Percentiles rank a stretch among this genome's conserved stretches.
Evolutionary conservation across 2,888 invertebrate species (phyloP).

Genomic region (Platynereis dumerilii): DNA sequence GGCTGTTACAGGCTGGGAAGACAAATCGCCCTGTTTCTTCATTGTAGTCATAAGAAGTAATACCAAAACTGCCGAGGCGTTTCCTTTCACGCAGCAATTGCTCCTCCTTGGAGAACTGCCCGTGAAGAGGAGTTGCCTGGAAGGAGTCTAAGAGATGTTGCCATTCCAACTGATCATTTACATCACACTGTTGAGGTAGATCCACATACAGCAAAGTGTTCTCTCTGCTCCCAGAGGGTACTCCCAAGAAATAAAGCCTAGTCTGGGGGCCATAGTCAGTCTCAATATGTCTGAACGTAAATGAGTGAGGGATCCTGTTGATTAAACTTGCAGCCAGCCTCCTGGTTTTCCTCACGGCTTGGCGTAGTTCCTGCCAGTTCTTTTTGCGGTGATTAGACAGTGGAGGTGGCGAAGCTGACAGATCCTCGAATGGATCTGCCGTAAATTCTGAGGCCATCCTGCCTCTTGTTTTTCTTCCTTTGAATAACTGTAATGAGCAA

Average conservation of each 20-base stretch:
- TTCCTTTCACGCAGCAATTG: slow-evolving; percentile 90
- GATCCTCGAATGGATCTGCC: slow-evolving; percentile 40
- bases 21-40: slow-evolving; percentile 82
- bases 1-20: slow-evolving; percentile 86
- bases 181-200: slow-evolving; percentile 64
- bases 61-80: slow-evolving; percentile 87
- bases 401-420: slow-evolving; percentile 38
- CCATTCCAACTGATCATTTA: slow-evolving; percentile 8
- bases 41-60: slow-evolving; percentile 90
- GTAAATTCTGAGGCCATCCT: slow-evolving; percentile 45
- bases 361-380: slow-evolving; percentile 58
- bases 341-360: slow-evolving; percentile 57
- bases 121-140: slow-evolving; percentile 23
- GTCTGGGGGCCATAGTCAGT: slow-evolving; percentile 63
- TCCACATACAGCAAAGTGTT: slow-evolving; percentile 87
- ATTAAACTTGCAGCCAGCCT: slow-evolving; percentile 52
- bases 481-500: too few species aligned
- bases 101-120: slow-evolving; percentile 81
- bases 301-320: slow-evolving; percentile 54
- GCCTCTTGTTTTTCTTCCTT: not conserved
- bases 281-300: slow-evolving; percentile 53
- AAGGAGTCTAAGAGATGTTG: slow-evolving; percentile 24
- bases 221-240: slow-evolving; percentile 87
- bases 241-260: slow-evolving; percentile 88
- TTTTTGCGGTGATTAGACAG: slow-evolving; percentile 38